These are phyloP conservation scores for Chromoteleia sp. DNA, from an alignment of 2,888 invertebrate genomes.

Conservation along the genomic window DNA sequence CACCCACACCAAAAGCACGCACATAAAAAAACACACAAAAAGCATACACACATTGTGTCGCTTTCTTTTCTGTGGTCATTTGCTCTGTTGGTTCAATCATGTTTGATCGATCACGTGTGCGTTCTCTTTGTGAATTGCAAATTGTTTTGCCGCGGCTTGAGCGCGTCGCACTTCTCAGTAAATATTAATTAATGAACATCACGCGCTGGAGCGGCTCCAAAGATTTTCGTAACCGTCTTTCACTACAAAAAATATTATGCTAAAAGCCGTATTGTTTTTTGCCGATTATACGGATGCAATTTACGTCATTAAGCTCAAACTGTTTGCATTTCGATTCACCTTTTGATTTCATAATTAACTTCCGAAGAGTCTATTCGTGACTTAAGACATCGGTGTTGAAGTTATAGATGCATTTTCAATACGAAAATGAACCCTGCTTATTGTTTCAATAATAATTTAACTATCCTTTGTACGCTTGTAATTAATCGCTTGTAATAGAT, in stretches of 20 bases:
- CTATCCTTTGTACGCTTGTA: constrained; percentile 23
- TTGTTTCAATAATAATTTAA: constrained; percentile 2
- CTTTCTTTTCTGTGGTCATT: constrained; percentile 59
- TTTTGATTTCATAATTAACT: constrained; percentile 30
- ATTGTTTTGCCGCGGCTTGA: constrained; percentile 46
- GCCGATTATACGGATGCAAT: constrained; percentile 29
- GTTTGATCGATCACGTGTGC: constrained; percentile 62
- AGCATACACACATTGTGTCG: constrained; percentile 12
- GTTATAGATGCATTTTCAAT: constrained; percentile 9
- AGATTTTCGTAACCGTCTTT: constrained; percentile 35
- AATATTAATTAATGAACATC: constrained; percentile 59
- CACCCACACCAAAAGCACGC: no score
- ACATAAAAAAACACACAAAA: no score
- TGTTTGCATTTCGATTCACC: constrained; percentile 34
- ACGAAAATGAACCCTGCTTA: constrained; percentile 13
- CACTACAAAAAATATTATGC: constrained; percentile 17
- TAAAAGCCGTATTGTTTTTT: constrained; percentile 46
- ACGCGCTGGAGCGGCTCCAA: constrained; percentile 22
- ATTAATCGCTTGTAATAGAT: constrained; percentile 29
- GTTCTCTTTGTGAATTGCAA: constrained; percentile 65
- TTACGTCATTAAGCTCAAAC: constrained; percentile 35
- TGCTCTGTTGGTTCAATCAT: constrained; percentile 36
- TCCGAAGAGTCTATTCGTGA: constrained; percentile 17
- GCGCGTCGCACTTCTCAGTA: constrained; percentile 47
- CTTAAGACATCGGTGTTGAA: not conserved